phyloP scores from a whole-genome alignment of 2,797 vertebrate genomes.

The Danio jaintianensis region DNA sequence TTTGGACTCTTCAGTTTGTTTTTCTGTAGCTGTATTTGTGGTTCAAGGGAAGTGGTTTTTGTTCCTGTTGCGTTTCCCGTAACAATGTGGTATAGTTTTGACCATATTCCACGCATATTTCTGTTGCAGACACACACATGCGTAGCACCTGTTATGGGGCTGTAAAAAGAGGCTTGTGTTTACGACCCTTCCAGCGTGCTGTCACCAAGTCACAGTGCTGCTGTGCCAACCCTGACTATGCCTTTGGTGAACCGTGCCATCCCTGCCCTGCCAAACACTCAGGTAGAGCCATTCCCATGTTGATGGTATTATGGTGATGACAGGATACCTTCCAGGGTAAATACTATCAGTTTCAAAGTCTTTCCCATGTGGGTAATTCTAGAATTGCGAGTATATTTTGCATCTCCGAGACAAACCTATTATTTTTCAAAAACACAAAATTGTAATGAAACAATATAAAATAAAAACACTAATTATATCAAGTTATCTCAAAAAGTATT shows the following conservation, averaged over 20 bases:
- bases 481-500: too few species aligned
- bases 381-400: too few species aligned
- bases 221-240: slow-evolving; percentile 79
- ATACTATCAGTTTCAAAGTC: too few species aligned
- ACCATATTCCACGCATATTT: slow-evolving; percentile 1
- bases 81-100: neutral
- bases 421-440: too few species aligned
- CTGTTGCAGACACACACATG: slow-evolving; percentile 77
- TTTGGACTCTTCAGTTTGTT: neutral
- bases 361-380: too few species aligned
- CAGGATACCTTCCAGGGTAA: too few species aligned
- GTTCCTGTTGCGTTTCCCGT: neutral
- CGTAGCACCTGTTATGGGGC: slow-evolving; percentile 81
- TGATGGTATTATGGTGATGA: too few species aligned
- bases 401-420: too few species aligned
- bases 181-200: slow-evolving; percentile 75
- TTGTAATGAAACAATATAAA: too few species aligned
- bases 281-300: slow-evolving; percentile 62
- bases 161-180: slow-evolving; percentile 75
- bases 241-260: slow-evolving; percentile 79
- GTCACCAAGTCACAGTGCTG: slow-evolving; percentile 84
- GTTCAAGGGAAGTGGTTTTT: neutral
- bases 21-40: neutral
- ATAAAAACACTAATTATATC: too few species aligned
- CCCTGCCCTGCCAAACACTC: slow-evolving; percentile 78